A percentile compares a stretch with the other conserved stretches of the same genome.
phyloP scores from a whole-genome alignment of 1,140 invertebrate genomes.

The Probaryconus sp. region DNA sequence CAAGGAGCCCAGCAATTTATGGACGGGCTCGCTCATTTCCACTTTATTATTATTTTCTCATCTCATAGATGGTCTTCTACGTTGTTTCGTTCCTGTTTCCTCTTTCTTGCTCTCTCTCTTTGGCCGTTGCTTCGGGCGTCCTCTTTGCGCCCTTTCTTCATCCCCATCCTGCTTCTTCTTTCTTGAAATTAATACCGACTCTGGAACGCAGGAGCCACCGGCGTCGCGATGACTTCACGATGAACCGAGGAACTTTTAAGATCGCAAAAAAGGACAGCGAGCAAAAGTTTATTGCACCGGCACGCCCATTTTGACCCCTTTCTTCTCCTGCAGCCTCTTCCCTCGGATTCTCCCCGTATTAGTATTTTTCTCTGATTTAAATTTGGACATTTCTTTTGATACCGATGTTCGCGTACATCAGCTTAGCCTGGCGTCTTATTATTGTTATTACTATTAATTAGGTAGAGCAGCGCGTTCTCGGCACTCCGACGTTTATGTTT shows the following conservation, averaged over 20 bases:
- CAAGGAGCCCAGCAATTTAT: conserved; percentile 79
- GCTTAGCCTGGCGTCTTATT: conserved; percentile 9
- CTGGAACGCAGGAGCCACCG: conserved; percentile 62
- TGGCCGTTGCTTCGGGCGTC: conserved; percentile 34
- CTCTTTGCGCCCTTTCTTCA: conserved; percentile 39
- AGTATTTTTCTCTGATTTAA: conserved; percentile 51
- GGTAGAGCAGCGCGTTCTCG: no score
- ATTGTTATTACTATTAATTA: conserved; percentile 49
- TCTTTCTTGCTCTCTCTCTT: conserved; percentile 61
- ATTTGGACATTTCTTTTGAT: conserved; percentile 44
- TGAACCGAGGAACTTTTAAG: conserved; percentile 61
- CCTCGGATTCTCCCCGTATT: conserved; percentile 28
- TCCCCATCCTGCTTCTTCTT: conserved; percentile 53
- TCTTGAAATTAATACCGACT: conserved; percentile 63
- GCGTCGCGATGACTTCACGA: conserved; percentile 63
- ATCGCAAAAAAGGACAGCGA: conserved; percentile 61
- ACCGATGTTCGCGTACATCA: conserved; percentile 22
- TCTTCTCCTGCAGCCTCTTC: conserved; percentile 35
- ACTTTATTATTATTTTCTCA: conserved; percentile 80
- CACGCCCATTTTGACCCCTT: conserved; percentile 61
- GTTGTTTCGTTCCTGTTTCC: conserved; percentile 70
- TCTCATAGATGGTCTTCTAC: conserved; percentile 75
- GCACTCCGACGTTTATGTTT: conserved; percentile 23
- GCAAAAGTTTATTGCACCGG: conserved; percentile 62
- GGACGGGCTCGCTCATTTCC: conserved; percentile 77